phyloP scores from a whole-genome alignment of 2,888 invertebrate species.

The Spodoptera littoralis region DNA sequence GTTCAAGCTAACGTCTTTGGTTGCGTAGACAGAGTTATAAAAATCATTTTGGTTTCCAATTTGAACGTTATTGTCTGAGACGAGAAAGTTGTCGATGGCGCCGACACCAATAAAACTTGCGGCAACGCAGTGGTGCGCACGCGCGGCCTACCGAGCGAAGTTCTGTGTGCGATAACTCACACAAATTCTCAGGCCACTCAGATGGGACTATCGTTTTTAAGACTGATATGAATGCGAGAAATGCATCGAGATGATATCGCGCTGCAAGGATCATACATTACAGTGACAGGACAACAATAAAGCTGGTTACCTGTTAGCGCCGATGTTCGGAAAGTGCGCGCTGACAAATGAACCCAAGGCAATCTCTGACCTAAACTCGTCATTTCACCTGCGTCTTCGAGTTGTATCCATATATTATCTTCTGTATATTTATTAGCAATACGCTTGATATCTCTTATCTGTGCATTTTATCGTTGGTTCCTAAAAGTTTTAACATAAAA shows the following conservation, averaged over 20 bases:
- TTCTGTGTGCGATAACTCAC: constrained; percentile 71
- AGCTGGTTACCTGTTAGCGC: constrained; percentile 79
- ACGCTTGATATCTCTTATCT: constrained; percentile 7
- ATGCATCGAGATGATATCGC: constrained; percentile 76
- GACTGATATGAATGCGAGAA: constrained; percentile 73
- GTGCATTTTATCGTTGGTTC: not conserved
- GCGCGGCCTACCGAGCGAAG: constrained; percentile 65
- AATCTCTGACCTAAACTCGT: constrained; percentile 75
- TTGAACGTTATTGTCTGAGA: constrained; percentile 86
- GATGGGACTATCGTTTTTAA: constrained; percentile 71
- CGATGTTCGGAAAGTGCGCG: constrained; percentile 63
- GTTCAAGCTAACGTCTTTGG: constrained; percentile 69
- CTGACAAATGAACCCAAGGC: constrained; percentile 78
- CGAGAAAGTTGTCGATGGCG: constrained; percentile 87
- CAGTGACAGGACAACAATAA: constrained; percentile 83
- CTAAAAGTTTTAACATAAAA: too few species aligned
- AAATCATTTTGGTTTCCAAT: constrained; percentile 85
- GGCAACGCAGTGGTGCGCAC: constrained; percentile 74
- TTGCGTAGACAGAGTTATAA: constrained; percentile 76
- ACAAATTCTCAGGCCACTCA: constrained; percentile 69
- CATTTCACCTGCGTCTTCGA: constrained; percentile 63
- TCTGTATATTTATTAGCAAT: constrained; percentile 7
- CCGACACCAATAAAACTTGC: constrained; percentile 86
- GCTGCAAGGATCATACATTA: constrained; percentile 77
- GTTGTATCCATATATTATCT: constrained; percentile 29